phyloP scores from a whole-genome alignment of 1,140 invertebrate genomes.

The Wiebesia pumilae region DNA sequence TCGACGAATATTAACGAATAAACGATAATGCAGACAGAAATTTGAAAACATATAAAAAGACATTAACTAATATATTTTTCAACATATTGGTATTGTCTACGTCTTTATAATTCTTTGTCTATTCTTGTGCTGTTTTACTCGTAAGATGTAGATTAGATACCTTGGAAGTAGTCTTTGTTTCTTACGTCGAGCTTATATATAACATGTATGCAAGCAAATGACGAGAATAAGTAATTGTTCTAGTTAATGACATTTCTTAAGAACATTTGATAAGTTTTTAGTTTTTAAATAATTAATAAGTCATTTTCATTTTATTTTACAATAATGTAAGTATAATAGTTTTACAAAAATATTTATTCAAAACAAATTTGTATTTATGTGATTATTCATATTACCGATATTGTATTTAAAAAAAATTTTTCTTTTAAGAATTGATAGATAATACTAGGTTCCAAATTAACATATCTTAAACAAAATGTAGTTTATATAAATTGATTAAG shows the following conservation, averaged over 20 bases:
- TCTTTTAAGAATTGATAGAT: neutral
- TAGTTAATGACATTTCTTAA: neutral
- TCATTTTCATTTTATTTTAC: neutral
- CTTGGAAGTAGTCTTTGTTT: neutral
- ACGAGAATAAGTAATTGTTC: slow-evolving; percentile 19
- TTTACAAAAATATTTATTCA: neutral
- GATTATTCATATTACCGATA: neutral
- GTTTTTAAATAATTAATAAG: neutral
- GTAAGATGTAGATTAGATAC: neutral
- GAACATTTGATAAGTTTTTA: neutral
- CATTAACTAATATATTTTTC: slow-evolving; percentile 33
- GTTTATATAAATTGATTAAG: too few species aligned
- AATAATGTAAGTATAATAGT: neutral
- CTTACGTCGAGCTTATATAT: neutral
- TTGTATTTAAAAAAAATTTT: neutral
- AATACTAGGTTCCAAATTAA: too few species aligned
- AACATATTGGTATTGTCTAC: slow-evolving; percentile 21
- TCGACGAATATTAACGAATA: slow-evolving; percentile 3
- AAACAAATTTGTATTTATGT: neutral
- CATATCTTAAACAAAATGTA: too few species aligned
- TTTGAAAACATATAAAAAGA: slow-evolving; percentile 26
- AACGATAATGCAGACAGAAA: slow-evolving; percentile 24
- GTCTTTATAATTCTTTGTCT: slow-evolving; percentile 12
- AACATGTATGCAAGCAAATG: neutral
- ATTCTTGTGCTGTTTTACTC: neutral